Evolutionary conservation across 2,113 vertebrate genomes (phyloP).

Genomic region (Xiphophorus couchianus): DNA sequence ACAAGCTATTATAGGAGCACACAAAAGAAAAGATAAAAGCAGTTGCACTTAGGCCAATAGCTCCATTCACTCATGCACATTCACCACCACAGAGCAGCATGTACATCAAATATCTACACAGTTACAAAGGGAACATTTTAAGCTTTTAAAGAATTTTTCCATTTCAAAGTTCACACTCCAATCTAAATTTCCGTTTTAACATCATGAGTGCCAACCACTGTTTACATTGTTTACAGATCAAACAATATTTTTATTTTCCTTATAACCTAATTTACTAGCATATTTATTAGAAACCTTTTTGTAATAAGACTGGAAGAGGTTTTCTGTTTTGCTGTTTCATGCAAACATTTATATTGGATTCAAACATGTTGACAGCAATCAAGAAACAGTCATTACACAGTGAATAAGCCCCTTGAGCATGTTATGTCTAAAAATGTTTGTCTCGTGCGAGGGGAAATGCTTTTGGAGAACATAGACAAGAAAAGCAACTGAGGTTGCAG

Average conservation of each 20-base stretch:
- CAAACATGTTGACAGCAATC: conserved; percentile 3
- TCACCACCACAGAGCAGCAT: background rate
- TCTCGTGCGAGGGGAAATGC: conserved; percentile 1
- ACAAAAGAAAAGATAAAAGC: conserved; percentile 54
- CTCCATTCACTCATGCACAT: conserved; percentile 31
- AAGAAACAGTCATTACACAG: conserved; percentile 9
- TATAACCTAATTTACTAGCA: background rate
- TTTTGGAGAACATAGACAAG: background rate
- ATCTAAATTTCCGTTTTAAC: background rate
- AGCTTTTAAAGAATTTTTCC: background rate
- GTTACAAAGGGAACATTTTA: background rate
- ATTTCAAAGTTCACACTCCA: background rate
- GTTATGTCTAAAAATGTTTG: conserved; percentile 25
- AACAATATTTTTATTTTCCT: background rate
- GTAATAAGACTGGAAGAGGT: background rate
- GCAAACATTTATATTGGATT: background rate
- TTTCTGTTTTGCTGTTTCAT: background rate
- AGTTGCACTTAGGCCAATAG: conserved; percentile 46
- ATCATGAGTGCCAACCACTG: background rate
- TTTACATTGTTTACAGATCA: background rate
- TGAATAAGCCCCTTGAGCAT: background rate
- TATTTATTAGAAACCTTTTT: background rate
- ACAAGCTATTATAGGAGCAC: conserved; percentile 55
- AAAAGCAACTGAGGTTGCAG: conserved; percentile 5
- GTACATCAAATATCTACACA: background rate